Evolutionary conservation across 2,888 invertebrate genomes (phyloP), one percentile per base, ranked within the genome.

Genomic region (Drosophila monieri): DNA sequence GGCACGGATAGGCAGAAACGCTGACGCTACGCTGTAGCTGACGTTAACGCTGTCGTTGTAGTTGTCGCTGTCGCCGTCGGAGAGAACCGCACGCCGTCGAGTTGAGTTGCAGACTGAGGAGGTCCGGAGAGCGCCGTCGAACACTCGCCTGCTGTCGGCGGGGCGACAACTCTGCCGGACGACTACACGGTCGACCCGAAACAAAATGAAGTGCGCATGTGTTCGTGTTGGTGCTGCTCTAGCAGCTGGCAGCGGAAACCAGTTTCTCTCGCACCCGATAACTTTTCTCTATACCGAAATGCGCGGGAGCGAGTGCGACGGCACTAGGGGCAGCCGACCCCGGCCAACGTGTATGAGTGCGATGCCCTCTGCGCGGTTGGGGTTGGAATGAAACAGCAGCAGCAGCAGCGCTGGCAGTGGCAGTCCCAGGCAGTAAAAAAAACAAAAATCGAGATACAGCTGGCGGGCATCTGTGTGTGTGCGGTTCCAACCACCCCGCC

Each of bases 381-480:
- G 78, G 78, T 80, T 83, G 80, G 79, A 84, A 86, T 73, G 83
- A 74, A 78, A 78, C 74, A 57, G 47, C 60, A 61, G 46, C 60
- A 60, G 39, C 39, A 15, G 14, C 41, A 41, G 15, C 18, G 10
- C 27, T 25, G 12, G 25, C 23, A 58, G 6, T 18, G 15, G 15
- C 18, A 15, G 37, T 48, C 9, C n/a, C 23, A 59, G 6, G 18
- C 10, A 44, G 27, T n/a, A 54, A 54, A 54, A 54, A 54, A 48
- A 48, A 64, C 66, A 77, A 74, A 70, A 72, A 58, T 10, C 10
- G 43, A 77, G 84, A 76, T 85, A 88, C 90, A 90, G 87, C 90
- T 90, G 90, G 88, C 88, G 74, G 79, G 80, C 83, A 88, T 80
- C 77, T 85, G 77, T 85, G 76, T 77, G 73, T 81, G 71, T 74